Base-by-base conservation (phyloP, 2,113 vertebrate species). In the Toxotes chatareus region DNA sequence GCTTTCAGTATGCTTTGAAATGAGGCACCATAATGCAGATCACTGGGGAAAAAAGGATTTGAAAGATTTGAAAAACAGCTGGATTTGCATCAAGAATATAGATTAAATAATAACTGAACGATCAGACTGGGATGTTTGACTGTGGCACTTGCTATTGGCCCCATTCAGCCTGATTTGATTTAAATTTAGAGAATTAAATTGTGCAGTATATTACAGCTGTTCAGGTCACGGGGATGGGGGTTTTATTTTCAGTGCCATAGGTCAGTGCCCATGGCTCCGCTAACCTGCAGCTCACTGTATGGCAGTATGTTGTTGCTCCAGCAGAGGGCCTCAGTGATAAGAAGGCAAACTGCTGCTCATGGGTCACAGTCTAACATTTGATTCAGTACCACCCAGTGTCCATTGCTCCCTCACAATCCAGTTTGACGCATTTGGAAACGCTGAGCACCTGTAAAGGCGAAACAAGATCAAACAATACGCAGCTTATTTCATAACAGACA, bases 301-400 rank as follows among this genome's bases (percentile, higher is more conserved):
- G 56, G 27, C 69, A 71, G 34, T 36, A n/a, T 40, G 27, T 13
- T 7, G 7, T 44, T 55, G 3, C 14, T 78, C 88, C 91, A 86
- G 87, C 77, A 91, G 91, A 77, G 82, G 90, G 61, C 86, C 36
- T 53, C 84, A 77, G 68, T 65, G 83, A 73, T 12, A 16, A 57
- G 32, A 75, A 73, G 8, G 73, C 67, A 51, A 21, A 16, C 68
- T 27, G 31, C 51, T 47, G 21, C 57, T 60, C 42, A 19, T 27
- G 27, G 61, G 47, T 85, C 57, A 63, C 84, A 61, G 65, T 55
- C 53, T 61, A 4, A 21, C 44, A n/a, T 23, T 11, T 67, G 34
- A 55, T 14, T 49, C 80, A 32, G 51, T 32, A 49, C 72, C 82
- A 75, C 19, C 27, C 65, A 40, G 44, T 10, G 36, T 17, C 69